Conservation (phyloP, 2,797 vertebrate species). For the Muscicapa comitata region DNA sequence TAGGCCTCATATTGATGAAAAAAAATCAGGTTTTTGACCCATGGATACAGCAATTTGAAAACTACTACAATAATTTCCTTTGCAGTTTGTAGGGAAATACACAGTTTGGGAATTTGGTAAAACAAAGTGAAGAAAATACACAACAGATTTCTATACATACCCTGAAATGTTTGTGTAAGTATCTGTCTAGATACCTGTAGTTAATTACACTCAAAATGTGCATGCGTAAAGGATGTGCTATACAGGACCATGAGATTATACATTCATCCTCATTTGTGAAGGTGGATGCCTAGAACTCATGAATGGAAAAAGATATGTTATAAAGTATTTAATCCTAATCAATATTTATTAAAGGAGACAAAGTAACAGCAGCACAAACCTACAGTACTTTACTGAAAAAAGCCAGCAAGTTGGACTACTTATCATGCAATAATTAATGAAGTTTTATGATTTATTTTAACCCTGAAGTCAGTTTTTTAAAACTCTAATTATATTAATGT, state of each 20-base stretch:
- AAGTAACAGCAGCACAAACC: conserved; percentile 2
- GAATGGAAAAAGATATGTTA: conserved; percentile 3
- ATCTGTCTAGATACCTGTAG: not conserved
- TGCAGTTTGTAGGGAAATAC: not conserved
- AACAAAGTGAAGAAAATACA: not conserved
- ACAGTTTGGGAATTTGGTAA: not conserved
- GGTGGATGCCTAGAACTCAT: not conserved
- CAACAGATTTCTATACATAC: not conserved
- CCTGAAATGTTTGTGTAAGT: not conserved
- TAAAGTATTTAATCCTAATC: conserved; percentile 56
- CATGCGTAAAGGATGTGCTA: not conserved
- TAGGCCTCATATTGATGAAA: not conserved
- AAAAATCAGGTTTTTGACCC: not conserved
- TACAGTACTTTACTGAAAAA: not conserved
- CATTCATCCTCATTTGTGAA: conserved; percentile 58
- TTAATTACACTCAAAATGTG: not conserved
- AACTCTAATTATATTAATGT: not conserved
- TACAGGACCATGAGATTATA: conserved; percentile 24
- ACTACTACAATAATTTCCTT: not conserved
- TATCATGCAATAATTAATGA: conserved; percentile 1
- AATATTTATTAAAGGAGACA: conserved; percentile 54
- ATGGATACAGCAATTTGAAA: not conserved
- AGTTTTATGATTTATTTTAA: conserved; percentile 45
- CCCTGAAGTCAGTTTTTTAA: not conserved
- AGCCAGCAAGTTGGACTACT: not conserved